Percentiles rank a stretch among this genome's conserved stretches.
phyloP scores from a whole-genome alignment of 2,888 invertebrate species.

The Fragum whitleyi region DNA sequence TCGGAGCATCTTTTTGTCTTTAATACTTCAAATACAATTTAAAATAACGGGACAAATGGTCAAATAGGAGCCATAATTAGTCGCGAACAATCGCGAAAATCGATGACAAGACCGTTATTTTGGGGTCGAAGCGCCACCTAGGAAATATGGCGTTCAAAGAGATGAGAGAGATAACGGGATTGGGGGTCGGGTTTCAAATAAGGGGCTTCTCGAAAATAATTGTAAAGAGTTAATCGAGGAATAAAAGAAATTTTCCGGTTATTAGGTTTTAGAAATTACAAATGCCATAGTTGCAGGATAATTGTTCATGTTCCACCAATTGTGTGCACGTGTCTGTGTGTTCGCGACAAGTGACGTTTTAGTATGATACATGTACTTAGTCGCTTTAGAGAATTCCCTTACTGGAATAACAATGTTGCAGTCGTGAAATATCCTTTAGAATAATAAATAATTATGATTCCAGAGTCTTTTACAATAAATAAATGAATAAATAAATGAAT shows the following conservation, averaged over 20 bases:
- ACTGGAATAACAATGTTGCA: too few relatives aligned
- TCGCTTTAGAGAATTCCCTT: not conserved
- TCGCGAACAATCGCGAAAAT: slow-evolving; percentile 31
- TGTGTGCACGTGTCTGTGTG: slow-evolving; percentile 22
- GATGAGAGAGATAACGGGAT: slow-evolving; percentile 43
- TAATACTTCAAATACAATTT: slow-evolving; percentile 55
- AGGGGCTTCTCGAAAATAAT: slow-evolving; percentile 33
- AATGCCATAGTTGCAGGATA: not conserved
- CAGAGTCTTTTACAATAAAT: too few relatives aligned
- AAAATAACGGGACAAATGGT: slow-evolving; percentile 60
- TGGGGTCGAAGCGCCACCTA: slow-evolving; percentile 28
- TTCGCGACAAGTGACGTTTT: not conserved
- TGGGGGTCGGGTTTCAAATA: slow-evolving; percentile 39
- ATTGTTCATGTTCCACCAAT: not conserved
- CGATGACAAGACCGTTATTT: slow-evolving; percentile 25
- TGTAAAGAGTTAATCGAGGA: slow-evolving; percentile 37
- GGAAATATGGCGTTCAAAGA: slow-evolving; percentile 26
- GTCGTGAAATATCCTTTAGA: too few relatives aligned
- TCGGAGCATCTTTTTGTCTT: slow-evolving; percentile 31
- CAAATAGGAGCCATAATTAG: slow-evolving; percentile 49
- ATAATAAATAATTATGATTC: too few relatives aligned
- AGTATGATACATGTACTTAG: not conserved
- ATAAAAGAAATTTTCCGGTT: slow-evolving; percentile 21
- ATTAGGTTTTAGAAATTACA: slow-evolving; percentile 15
- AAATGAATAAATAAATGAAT: too few relatives aligned